Evolutionary conservation across 1,140 invertebrate species (phyloP).

Genomic region (Drosophila sulfurigaster): DNA sequence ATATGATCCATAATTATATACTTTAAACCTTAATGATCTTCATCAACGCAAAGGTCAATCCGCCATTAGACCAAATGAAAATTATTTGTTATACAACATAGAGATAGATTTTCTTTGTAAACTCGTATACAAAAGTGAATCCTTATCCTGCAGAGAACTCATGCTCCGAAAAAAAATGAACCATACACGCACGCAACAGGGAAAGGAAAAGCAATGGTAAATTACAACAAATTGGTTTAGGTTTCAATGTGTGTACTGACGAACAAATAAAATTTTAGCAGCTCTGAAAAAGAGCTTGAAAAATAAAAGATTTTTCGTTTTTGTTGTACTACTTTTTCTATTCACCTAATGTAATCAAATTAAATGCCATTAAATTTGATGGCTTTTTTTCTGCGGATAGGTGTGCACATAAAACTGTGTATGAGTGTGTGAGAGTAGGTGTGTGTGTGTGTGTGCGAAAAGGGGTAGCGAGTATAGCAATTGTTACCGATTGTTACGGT

Average conservation of each 20-base stretch:
- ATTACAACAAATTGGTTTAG: conserved; percentile 70
- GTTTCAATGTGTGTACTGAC: conserved; percentile 23
- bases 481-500: conserved; percentile 34
- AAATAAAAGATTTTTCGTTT: conserved; percentile 28
- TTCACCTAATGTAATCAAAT: conserved; percentile 77
- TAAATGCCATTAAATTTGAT: conserved; percentile 74
- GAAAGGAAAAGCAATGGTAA: conserved; percentile 47
- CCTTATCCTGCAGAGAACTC: not conserved
- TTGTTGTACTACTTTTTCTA: conserved; percentile 46
- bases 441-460: conserved; percentile 37
- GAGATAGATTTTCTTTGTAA: not conserved
- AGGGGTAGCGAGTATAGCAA: conserved; percentile 37
- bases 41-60: not conserved
- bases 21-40: not conserved
- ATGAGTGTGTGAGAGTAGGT: not conserved
- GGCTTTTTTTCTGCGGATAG: conserved; percentile 5
- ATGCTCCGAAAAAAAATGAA: conserved; percentile 5
- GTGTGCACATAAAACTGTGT: not conserved
- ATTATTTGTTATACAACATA: not conserved
- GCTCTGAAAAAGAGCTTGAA: not conserved
- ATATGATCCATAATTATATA: too few species aligned
- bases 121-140: not conserved
- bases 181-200: conserved; percentile 10
- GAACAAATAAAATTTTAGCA: conserved; percentile 31
- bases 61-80: not conserved